phyloP scores from a whole-genome alignment of 2,888 invertebrate genomes.

The Kryphioiulus occultus region DNA sequence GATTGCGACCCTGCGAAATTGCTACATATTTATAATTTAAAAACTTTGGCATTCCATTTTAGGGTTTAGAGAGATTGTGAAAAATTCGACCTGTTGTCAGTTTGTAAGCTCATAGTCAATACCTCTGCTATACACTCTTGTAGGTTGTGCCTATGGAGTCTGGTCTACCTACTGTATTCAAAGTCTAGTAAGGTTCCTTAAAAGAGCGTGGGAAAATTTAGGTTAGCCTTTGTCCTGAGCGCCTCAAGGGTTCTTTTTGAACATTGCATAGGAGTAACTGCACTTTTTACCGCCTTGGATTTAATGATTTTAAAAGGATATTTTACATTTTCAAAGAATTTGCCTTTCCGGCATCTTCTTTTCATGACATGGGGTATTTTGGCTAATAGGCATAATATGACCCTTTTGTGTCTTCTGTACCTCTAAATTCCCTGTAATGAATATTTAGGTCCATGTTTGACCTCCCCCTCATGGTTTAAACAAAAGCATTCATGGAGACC shows the following conservation, averaged over 20 bases:
- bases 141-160: neutral
- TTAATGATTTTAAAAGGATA: neutral
- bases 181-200: conserved; percentile 21
- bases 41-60: too few species aligned
- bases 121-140: neutral
- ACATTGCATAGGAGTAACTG: conserved; percentile 2
- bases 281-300: neutral
- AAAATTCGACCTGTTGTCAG: neutral
- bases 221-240: conserved; percentile 19
- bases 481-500: neutral
- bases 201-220: conserved; percentile 27
- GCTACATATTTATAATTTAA: too few species aligned
- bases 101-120: neutral
- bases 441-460: neutral
- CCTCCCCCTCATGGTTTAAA: neutral
- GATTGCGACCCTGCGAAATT: too few species aligned
- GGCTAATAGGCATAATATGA: neutral
- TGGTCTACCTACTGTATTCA: conserved; percentile 25
- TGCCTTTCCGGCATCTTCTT: conserved; percentile 26
- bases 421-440: too few species aligned
- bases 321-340: neutral
- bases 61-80: neutral
- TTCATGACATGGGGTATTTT: neutral
- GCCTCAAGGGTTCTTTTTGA: conserved; percentile 2
- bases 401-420: neutral